Conservation (phyloP, 1,140 invertebrate genomes). For the Drosophila sp. region DNA sequence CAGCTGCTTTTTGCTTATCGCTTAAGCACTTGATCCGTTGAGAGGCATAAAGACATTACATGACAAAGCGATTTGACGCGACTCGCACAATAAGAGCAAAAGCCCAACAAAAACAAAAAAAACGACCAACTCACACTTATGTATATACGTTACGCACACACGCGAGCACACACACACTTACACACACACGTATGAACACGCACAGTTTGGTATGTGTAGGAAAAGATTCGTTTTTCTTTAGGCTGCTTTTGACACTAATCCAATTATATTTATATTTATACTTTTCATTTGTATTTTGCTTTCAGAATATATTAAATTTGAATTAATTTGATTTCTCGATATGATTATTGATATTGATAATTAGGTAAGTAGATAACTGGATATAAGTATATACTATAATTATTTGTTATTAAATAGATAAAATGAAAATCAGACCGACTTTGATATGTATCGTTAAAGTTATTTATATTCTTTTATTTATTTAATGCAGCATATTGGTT, state of each 20-base stretch:
- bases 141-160: not conserved
- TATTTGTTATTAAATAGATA: conserved; percentile 23
- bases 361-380: not conserved
- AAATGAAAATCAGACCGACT: conserved; percentile 64
- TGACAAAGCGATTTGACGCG: conserved; percentile 70
- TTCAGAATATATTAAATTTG: not conserved
- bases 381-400: conserved; percentile 2
- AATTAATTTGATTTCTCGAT: conserved; percentile 12
- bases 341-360: conserved; percentile 31
- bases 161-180: not conserved
- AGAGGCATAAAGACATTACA: conserved; percentile 76
- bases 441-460: conserved; percentile 77
- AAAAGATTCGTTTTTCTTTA: not conserved
- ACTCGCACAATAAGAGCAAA: conserved; percentile 12
- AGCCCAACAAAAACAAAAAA: conserved; percentile 1
- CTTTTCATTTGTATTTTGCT: not conserved
- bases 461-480: conserved; percentile 34
- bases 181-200: not conserved
- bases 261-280: not conserved
- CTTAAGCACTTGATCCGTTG: conserved; percentile 72
- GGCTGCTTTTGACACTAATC: not conserved
- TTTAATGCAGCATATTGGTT: conserved; percentile 17
- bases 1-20: conserved; percentile 76
- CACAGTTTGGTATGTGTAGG: not conserved
- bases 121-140: not conserved